These are phyloP conservation scores for Felis chaus DNA, from an alignment of 2,113 vertebrate genomes.

Conservation along the genomic window DNA sequence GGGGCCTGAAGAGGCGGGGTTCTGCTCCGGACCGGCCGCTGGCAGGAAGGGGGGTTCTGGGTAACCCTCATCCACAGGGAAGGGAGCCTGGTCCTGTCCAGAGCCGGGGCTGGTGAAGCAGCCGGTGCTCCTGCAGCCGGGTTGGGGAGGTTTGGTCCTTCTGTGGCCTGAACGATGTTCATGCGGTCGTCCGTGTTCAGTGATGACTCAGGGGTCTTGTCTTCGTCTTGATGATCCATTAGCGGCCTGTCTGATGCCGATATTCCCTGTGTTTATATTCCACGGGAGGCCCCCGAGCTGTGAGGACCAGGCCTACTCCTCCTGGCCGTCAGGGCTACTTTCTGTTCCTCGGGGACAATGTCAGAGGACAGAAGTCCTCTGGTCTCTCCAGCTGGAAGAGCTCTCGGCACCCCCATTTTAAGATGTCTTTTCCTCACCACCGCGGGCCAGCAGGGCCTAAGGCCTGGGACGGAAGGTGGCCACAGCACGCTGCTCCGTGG, in stretches of 20 bases:
- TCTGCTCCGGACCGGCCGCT: not conserved
- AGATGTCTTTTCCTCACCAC: not conserved
- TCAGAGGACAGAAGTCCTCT: not conserved
- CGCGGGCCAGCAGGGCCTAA: rapidly evolving
- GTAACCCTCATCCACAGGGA: too few species aligned
- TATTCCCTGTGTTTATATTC: not conserved
- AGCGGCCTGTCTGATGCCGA: not conserved
- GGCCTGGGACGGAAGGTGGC: not conserved
- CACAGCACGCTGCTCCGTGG: rapidly evolving
- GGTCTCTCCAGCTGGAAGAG: not conserved
- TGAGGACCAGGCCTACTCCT: not conserved
- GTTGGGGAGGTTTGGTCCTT: not conserved
- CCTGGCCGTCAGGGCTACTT: not conserved
- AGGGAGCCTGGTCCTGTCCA: too few species aligned
- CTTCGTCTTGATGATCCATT: not conserved
- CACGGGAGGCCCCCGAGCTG: rapidly evolving
- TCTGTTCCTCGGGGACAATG: not conserved
- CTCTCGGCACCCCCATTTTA: not conserved
- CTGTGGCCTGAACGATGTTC: not conserved
- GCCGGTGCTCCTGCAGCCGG: not conserved
- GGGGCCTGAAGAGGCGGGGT: not conserved
- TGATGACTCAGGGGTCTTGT: not conserved
- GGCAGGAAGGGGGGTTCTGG: not conserved
- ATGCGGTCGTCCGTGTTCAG: rapidly evolving
- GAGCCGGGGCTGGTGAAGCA: not conserved